Evolutionary conservation across 2,888 invertebrate species (phyloP).

Genomic region (Timandra comae): DNA sequence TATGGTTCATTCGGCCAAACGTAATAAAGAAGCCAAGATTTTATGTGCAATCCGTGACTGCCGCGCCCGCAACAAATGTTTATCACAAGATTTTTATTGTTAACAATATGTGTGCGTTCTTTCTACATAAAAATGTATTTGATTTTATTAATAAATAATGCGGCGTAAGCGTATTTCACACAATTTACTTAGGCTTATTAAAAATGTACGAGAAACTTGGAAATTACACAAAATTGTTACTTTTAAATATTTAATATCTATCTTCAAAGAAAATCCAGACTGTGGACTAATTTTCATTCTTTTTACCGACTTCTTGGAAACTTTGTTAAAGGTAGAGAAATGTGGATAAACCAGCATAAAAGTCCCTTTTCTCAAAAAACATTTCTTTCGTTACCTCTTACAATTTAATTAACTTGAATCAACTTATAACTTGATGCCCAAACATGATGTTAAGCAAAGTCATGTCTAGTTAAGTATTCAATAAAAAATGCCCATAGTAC

Average conservation of each 20-base stretch:
- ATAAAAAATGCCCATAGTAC: slow-evolving; percentile 6
- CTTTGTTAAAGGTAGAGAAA: not conserved
- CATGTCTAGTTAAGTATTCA: slow-evolving; percentile 18
- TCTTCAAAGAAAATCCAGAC: not conserved
- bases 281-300: not conserved
- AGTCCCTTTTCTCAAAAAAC: no score
- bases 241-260: no score
- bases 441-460: not conserved
- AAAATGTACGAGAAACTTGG: no score
- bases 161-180: no score
- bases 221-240: no score
- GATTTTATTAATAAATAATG: no score
- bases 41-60: slow-evolving; percentile 50
- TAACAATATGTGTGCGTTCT: no score
- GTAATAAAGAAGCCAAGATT: slow-evolving; percentile 55
- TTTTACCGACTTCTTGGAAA: not conserved
- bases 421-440: not conserved
- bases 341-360: no score
- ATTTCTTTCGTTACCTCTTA: no score
- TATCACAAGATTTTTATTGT: slow-evolving; percentile 49
- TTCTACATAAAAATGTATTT: no score
- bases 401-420: not conserved
- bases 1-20: slow-evolving; percentile 45
- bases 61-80: slow-evolving; percentile 32
- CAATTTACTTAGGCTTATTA: no score